These are phyloP conservation scores for Himantopus leucocephalus DNA, from an alignment of 2,113 vertebrate species.

Conservation along the genomic window DNA sequence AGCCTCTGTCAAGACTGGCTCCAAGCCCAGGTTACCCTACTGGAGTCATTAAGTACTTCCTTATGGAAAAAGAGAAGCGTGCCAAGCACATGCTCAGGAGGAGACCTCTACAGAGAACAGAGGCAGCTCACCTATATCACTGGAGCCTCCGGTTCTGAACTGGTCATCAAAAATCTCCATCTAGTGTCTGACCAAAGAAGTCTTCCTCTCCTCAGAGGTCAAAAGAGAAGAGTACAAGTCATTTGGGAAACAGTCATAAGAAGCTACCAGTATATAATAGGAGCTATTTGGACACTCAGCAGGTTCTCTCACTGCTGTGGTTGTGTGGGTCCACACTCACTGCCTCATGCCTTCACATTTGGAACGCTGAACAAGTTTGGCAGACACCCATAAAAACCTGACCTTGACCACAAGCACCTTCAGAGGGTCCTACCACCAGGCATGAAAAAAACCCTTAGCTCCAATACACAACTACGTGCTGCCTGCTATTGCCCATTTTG, in stretches of 20 bases:
- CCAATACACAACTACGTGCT: neutral
- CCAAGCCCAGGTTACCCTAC: neutral
- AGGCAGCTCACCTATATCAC: neutral
- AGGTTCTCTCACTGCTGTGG: neutral
- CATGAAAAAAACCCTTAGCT: no score
- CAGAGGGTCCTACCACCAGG: neutral
- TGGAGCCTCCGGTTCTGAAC: accelerated
- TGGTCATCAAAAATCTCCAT: neutral
- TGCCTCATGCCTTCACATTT: neutral
- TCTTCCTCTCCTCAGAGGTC: neutral
- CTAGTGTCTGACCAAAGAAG: neutral
- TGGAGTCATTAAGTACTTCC: neutral
- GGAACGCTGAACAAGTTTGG: neutral
- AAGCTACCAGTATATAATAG: accelerated
- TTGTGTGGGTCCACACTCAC: accelerated
- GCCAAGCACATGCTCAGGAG: neutral
- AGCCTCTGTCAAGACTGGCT: neutral
- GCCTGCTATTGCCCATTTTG: neutral
- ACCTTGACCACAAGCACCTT: neutral
- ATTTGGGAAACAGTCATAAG: neutral
- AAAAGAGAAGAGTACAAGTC: neutral
- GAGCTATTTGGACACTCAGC: neutral
- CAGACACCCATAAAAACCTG: neutral
- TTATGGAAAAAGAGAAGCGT: neutral
- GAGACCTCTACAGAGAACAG: neutral